Conservation (phyloP, 2,113 vertebrate genomes). For the Glaucomys volans region DNA sequence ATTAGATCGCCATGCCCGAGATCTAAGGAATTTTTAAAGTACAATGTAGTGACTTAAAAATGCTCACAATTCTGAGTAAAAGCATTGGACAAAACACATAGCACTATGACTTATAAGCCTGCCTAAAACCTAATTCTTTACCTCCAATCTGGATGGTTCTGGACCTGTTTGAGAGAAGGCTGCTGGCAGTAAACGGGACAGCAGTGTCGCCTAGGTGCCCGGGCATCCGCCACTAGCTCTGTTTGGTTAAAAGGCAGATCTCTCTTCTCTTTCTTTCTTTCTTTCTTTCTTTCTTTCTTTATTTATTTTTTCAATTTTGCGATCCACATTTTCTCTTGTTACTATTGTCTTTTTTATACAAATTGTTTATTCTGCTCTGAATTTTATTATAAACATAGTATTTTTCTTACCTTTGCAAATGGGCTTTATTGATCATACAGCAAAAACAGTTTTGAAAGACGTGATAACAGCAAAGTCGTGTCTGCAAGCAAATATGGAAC, state of each 20-base stretch:
- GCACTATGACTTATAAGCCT: not conserved
- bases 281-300: too few species aligned
- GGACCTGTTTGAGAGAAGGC: not conserved
- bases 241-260: not conserved
- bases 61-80: not conserved
- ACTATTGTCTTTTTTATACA: not conserved
- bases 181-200: not conserved
- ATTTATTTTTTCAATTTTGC: not conserved
- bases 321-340: not conserved
- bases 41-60: slow-evolving; percentile 37
- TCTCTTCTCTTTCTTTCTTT: too few species aligned
- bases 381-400: not conserved
- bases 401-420: not conserved
- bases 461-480: not conserved
- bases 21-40: not conserved
- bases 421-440: not conserved
- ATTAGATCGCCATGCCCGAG: not conserved
- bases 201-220: not conserved
- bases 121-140: not conserved
- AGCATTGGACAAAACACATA: not conserved
- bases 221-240: not conserved
- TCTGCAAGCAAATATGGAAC: not conserved
- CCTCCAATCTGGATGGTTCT: not conserved
- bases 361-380: slow-evolving; percentile 22
- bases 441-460: not conserved